Conservation (phyloP, 2,888 invertebrate genomes). For the Cryptocephalus moraei region DNA sequence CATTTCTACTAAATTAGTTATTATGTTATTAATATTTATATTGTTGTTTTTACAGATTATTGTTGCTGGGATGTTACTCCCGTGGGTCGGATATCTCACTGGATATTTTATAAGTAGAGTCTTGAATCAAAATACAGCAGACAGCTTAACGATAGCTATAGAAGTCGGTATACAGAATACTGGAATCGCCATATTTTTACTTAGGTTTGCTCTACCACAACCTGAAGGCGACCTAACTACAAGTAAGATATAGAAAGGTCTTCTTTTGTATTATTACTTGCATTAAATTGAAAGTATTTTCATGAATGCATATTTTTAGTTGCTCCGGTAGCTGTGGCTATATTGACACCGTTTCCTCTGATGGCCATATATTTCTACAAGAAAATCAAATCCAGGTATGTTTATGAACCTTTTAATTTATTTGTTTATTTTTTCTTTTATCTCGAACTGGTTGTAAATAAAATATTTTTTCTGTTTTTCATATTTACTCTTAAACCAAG, state of each 20-base stretch:
- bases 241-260: conserved; percentile 41
- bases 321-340: conserved; percentile 81
- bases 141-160: conserved; percentile 79
- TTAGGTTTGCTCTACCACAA: conserved; percentile 69
- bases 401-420: background rate
- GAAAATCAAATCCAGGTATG: conserved; percentile 42
- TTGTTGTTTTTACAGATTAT: conserved; percentile 50
- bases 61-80: conserved; percentile 68
- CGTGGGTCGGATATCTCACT: conserved; percentile 68
- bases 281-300: no score
- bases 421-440: background rate
- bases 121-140: conserved; percentile 50
- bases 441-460: no score
- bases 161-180: conserved; percentile 94
- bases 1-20: no score
- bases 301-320: conserved; percentile 43
- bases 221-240: conserved; percentile 85
- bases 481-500: no score
- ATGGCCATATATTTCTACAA: conserved; percentile 38
- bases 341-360: conserved; percentile 88
- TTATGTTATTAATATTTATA: no score
- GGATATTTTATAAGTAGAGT: conserved; percentile 56
- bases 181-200: conserved; percentile 80
- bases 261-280: no score
- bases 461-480: no score